phyloP scores from a whole-genome alignment of 37 sponge, comb jelly and placozoan genomes.

The Chondrilla cf. caribensis region DNA sequence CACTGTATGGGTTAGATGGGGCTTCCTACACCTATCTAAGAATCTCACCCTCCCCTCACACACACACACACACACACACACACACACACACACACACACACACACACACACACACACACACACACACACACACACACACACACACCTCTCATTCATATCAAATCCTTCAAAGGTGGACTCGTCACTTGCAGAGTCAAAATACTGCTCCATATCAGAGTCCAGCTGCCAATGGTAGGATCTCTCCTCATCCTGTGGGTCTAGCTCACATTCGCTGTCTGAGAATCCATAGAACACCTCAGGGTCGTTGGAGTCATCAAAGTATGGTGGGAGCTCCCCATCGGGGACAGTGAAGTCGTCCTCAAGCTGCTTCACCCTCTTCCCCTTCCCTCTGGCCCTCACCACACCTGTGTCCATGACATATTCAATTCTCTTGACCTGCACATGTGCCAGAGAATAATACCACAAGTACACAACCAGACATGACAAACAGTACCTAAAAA shows the following conservation, averaged over 20 bases:
- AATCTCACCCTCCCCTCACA: too few species aligned
- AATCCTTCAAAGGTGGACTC: slow-evolving; percentile 4
- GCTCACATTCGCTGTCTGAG: slow-evolving; percentile 11
- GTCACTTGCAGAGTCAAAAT: neutral
- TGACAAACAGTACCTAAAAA: neutral
- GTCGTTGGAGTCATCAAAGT: slow-evolving; percentile 12
- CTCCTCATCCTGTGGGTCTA: neutral
- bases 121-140: too few species aligned
- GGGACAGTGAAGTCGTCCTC: neutral
- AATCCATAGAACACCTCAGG: slow-evolving; percentile 17
- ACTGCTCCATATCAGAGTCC: neutral
- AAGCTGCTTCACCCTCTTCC: too few species aligned
- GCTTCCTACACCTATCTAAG: too few species aligned
- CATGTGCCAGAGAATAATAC: neutral
- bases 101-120: too few species aligned
- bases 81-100: too few species aligned
- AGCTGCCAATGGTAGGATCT: neutral
- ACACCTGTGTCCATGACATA: neutral
- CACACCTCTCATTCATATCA: slow-evolving; percentile 4
- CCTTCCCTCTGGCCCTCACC: too few species aligned
- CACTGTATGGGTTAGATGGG: too few species aligned
- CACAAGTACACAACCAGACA: neutral
- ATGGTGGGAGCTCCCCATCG: neutral
- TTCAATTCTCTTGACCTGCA: neutral
- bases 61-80: too few species aligned